Evolutionary conservation across 2,888 invertebrate genomes (phyloP).

Genomic region (Macrosoma leucophasiata): DNA sequence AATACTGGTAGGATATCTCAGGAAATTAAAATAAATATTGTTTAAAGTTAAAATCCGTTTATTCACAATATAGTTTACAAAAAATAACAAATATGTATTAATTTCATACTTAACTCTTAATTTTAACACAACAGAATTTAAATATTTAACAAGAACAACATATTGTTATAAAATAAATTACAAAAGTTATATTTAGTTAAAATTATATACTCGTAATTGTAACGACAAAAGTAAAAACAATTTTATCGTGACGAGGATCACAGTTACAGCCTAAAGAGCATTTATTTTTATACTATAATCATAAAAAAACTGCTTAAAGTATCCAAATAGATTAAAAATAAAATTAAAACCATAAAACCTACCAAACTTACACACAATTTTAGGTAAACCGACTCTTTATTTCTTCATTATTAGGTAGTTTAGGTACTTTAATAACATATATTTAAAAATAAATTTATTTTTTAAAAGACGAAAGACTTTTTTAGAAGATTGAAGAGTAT

Average conservation of each 20-base stretch:
- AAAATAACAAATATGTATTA: too few relatives aligned
- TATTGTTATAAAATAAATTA: background rate
- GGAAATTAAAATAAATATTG: background rate
- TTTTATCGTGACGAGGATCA: slow-evolving; percentile 58
- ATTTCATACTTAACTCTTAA: too few relatives aligned
- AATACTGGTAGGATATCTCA: too few relatives aligned
- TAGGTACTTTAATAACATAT: background rate
- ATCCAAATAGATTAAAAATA: slow-evolving; percentile 3
- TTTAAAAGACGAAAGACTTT: background rate
- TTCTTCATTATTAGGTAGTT: slow-evolving; percentile 10
- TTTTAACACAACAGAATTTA: too few relatives aligned
- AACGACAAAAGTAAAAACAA: slow-evolving; percentile 28
- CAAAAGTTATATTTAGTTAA: background rate
- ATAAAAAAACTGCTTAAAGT: slow-evolving; percentile 9
- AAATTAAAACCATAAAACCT: background rate
- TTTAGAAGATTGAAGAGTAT: too few relatives aligned
- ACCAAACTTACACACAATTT: slow-evolving; percentile 12
- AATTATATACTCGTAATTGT: slow-evolving; percentile 2
- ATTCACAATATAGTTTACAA: too few relatives aligned
- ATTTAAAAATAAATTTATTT: background rate
- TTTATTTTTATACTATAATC: slow-evolving; percentile 24
- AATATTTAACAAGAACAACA: background rate
- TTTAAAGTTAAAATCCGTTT: too few relatives aligned
- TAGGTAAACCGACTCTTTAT: slow-evolving; percentile 25
- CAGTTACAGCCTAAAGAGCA: slow-evolving; percentile 70